Evolutionary conservation across 2,888 invertebrate genomes (phyloP), one percentile per base, ranked within the genome.

Genomic region (Petrolisthes manimaculis): DNA sequence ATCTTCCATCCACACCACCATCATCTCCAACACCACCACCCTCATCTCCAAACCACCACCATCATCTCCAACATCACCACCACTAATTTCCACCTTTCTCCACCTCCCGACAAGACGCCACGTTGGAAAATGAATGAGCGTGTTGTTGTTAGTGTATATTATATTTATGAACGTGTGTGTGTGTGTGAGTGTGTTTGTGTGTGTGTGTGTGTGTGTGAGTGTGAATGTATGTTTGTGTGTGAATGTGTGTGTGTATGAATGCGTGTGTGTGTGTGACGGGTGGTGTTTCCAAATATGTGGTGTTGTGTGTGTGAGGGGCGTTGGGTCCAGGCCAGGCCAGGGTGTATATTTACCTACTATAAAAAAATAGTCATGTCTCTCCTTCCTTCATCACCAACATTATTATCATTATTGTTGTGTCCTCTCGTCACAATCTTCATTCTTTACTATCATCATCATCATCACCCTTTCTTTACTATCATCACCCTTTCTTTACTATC

Each of bases 151-250:
- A 6, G 56, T 80, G 37, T 54, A 55, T 55, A n/a, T 4, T 80
- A 54, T 54, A 37, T 61, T n/a, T 61, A 67, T 56, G 18, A 21
- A 67, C 2, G 37, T 61, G 67, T 61, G 37, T 67, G 51, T 18
- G 37, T 67, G 53, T 51, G 37, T 37, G 37, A 12, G 37, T 82
- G 37, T 67, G 54, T 79, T 71, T 85, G 37, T 85, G 51, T 85
- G 80, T 85, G 82, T 88, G 71, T 79, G 81, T 84, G 79, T 71
- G 67, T 54, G 21, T 24, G 71, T 18, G 54, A n/a, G 14, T 61
- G 54, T 67, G 69, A 21, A 53, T 75, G 75, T 84, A 54, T 84
- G 56, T 74, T 69, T 84, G 54, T 74, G 6, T 84, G 54, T 84
- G 6, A 74, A 53, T 54, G 75, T 84, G 21, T 74, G 0, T 6